Conservation (phyloP, 2,888 invertebrate species). For the Cephus sareptanus region DNA sequence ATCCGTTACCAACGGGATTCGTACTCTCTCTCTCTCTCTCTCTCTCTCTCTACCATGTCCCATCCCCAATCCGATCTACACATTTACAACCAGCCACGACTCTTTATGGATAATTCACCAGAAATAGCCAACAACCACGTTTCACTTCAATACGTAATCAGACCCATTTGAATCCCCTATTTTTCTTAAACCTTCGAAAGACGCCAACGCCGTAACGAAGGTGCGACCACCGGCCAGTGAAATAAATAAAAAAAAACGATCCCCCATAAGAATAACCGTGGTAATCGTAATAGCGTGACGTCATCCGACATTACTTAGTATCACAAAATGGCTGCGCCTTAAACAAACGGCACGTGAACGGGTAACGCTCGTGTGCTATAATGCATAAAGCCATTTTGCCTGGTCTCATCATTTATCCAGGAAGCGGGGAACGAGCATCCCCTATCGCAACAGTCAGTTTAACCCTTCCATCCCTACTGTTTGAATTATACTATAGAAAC, state of each 20-base stretch:
- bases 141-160: background rate
- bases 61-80: background rate
- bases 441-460: background rate
- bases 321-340: background rate
- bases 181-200: background rate
- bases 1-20: background rate
- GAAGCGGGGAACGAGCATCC: background rate
- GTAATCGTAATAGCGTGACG: background rate
- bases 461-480: background rate
- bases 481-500: background rate
- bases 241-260: background rate
- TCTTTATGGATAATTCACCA: background rate
- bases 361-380: background rate
- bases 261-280: too few species aligned
- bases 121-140: background rate
- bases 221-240: background rate
- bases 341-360: background rate
- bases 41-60: background rate
- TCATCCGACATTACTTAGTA: background rate
- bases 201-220: background rate
- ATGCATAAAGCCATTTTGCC: slow-evolving; percentile 1
- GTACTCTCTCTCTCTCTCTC: background rate
- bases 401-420: slow-evolving; percentile 2
- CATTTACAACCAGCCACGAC: background rate
- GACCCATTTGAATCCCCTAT: background rate